These are phyloP conservation scores for Bucco capensis DNA, from an alignment of 2,113 vertebrate genomes.

Conservation along the genomic window DNA sequence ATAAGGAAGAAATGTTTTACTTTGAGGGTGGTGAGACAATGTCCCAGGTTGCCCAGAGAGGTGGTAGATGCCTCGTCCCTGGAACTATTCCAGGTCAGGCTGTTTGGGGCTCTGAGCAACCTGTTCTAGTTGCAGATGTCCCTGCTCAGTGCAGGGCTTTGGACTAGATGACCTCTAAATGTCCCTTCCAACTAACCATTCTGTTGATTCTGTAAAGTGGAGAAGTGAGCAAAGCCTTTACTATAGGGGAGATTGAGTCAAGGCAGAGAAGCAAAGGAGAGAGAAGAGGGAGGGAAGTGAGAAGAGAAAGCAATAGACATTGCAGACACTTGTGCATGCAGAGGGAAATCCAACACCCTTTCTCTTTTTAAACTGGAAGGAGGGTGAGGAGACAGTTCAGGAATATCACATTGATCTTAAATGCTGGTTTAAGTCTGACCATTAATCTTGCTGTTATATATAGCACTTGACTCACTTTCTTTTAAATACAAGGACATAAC, in stretches of 20 bases:
- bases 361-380: background rate
- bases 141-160: no score
- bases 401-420: background rate
- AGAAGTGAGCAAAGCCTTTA: rapidly evolving
- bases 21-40: no score
- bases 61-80: no score
- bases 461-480: background rate
- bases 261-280: background rate
- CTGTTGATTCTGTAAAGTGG: background rate
- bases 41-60: no score
- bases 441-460: background rate
- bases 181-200: no score
- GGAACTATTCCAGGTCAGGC: no score
- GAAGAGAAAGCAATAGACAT: background rate
- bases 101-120: no score
- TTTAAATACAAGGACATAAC: background rate
- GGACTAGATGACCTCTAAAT: no score
- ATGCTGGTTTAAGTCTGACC: background rate
- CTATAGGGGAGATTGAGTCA: rapidly evolving
- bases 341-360: background rate
- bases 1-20: no score
- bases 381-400: background rate
- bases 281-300: background rate
- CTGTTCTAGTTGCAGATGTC: no score
- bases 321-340: background rate